Base-by-base conservation (phyloP, 2,113 vertebrate species). In the Petrocephalus zakoni region DNA sequence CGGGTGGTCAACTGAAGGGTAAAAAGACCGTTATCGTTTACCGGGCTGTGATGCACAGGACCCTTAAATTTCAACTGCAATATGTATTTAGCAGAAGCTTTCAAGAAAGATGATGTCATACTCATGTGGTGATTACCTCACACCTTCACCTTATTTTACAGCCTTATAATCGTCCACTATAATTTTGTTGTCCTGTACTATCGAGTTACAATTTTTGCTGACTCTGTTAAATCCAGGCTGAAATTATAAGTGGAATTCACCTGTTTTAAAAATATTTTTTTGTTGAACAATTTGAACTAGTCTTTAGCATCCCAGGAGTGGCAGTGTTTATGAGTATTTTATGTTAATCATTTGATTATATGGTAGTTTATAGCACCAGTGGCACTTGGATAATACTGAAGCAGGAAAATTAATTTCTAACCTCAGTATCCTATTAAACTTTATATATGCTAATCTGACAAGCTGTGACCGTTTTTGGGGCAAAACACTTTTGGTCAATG, bases 271-370 rank as follows among this genome's bases (percentile, higher is more conserved):
- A 89, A 88, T 84, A 46, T 89, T 86, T 90, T 91, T 90, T 88
- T 82, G 88, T 49, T 86, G n/a, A 87, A 49, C 64, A 90, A 89
- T 90, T 92, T 85, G 89, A 89, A 89, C 61, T 88, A 6, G 21
- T 29, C 51, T 85, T 85, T 91, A 89, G 87, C 89, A 46, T 85
- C 55, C 21, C 15, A 19, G 34, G 56, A 84, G n/a, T 22, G 11
- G 19, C 46, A 89, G 83, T 13, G 29, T 51, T 15, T 56, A 21
- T 21, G 55, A 22, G 72, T 87, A 56, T 89, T 90, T 86, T 82
- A 86, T 22, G 87, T 90, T 86, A 81, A 89, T 89, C 87, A 85
- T 88, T 34, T 15, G 55, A 89, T 85, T 46, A 11, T 61, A 29
- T 83, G 49, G 7, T n/a, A 19, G 51, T 86, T 53, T 85, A 55